These are phyloP conservation scores for Myanophis thanlyinensis DNA, from an alignment of 2,113 vertebrate species.

Conservation along the genomic window DNA sequence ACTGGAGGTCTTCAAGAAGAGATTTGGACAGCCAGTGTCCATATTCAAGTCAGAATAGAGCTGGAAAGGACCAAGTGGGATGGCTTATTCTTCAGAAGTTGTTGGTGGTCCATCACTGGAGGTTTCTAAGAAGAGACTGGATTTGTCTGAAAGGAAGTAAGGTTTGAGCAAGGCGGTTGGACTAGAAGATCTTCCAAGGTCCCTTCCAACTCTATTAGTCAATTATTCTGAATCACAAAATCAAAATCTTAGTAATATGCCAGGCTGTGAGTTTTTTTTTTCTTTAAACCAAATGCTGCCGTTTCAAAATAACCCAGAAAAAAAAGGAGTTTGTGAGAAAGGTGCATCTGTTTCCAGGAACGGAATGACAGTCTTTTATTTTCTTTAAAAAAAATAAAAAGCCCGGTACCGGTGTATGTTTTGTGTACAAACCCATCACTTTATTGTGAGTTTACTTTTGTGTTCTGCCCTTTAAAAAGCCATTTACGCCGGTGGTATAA, in stretches of 20 bases:
- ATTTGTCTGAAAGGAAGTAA: not conserved
- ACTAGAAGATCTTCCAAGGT: not conserved
- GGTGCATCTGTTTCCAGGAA: not conserved
- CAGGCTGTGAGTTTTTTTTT: not conserved
- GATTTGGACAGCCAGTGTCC: not conserved
- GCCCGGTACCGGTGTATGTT: not conserved
- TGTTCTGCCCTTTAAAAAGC: not conserved
- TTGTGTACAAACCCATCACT: conserved; percentile 2
- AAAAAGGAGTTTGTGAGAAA: not conserved
- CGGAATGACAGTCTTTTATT: not conserved
- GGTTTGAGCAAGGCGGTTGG: not conserved
- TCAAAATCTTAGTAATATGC: not conserved
- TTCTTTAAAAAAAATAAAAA: too few species aligned
- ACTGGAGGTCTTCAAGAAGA: not conserved
- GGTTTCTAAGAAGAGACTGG: not conserved
- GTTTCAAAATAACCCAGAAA: not conserved
- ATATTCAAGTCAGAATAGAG: too few species aligned
- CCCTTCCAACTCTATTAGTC: not conserved
- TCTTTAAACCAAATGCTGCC: not conserved
- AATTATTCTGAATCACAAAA: not conserved
- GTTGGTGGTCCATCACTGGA: not conserved
- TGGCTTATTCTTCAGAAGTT: not conserved
- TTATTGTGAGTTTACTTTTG: conserved; percentile 10
- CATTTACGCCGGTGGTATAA: not conserved
- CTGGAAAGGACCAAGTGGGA: too few species aligned